Percentiles rank a stretch among this genome's conserved stretches.
Conservation (phyloP, 2,797 vertebrate genomes). For the Gambelia wislizenii region DNA sequence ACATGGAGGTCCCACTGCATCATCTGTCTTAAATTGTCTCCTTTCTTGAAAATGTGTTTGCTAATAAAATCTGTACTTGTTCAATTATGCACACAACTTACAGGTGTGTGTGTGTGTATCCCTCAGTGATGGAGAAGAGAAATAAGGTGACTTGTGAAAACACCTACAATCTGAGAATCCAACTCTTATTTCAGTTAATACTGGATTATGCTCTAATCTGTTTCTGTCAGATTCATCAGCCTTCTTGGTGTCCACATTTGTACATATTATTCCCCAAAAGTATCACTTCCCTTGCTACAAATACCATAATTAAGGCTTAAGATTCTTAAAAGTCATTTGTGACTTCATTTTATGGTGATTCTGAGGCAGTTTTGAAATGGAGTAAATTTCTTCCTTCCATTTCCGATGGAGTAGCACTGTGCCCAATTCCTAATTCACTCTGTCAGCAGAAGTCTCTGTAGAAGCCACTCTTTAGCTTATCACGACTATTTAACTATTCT, state of each 20-base stretch:
- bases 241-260: not conserved
- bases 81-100: too few relatives aligned
- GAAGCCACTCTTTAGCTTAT: not conserved
- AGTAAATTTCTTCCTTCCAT: not conserved
- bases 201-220: not conserved
- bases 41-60: too few relatives aligned
- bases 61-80: too few relatives aligned
- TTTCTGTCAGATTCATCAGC: not conserved
- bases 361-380: too few relatives aligned
- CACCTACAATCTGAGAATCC: not conserved
- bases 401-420: not conserved
- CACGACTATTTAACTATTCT: slow-evolving; percentile 18
- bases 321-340: not conserved
- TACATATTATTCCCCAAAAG: too few relatives aligned
- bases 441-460: not conserved
- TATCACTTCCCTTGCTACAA: not conserved
- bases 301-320: not conserved
- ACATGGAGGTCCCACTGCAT: too few relatives aligned
- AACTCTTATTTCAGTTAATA: not conserved
- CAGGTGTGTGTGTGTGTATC: too few relatives aligned
- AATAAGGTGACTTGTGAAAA: not conserved
- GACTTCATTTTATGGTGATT: not conserved
- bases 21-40: too few relatives aligned
- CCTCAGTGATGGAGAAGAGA: too few relatives aligned
- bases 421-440: not conserved